Percentiles rank a stretch among this genome's conserved stretches.
Conservation (phyloP, 2,113 vertebrate species). For the Halichoeres trimaculatus region DNA sequence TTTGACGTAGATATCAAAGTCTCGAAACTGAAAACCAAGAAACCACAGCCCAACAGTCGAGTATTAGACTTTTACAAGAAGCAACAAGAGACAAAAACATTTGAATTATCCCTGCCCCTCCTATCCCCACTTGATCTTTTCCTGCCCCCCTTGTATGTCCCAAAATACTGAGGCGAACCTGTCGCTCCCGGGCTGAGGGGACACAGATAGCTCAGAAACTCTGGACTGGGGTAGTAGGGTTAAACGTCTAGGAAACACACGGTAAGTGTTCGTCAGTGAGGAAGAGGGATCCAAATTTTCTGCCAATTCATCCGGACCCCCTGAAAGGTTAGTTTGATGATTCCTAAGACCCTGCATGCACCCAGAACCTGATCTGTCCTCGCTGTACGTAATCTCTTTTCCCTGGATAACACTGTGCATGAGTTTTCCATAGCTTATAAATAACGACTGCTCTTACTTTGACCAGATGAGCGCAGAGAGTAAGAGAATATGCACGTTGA, state of each 20-base stretch:
- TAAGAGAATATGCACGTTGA: conserved; percentile 30
- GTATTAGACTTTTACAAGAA: neutral
- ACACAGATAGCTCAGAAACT: conserved; percentile 38
- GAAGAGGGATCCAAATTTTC: neutral
- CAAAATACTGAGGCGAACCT: conserved; percentile 68
- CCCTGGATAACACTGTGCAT: conserved; percentile 45
- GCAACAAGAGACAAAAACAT: conserved; percentile 21
- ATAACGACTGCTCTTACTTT: conserved; percentile 63
- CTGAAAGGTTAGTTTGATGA: conserved; percentile 57
- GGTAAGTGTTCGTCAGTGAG: neutral
- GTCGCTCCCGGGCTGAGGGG: conserved; percentile 44
- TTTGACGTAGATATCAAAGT: neutral
- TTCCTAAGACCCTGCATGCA: neutral
- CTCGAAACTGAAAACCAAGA: neutral
- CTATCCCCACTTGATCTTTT: conserved; percentile 31
- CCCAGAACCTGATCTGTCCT: conserved; percentile 44
- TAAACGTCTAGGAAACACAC: conserved; percentile 13
- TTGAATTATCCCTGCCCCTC: conserved; percentile 50
- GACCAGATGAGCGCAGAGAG: conserved; percentile 48
- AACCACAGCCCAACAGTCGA: neutral
- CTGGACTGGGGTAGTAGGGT: conserved; percentile 17
- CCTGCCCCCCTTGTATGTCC: conserved; percentile 53
- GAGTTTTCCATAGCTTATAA: conserved; percentile 59
- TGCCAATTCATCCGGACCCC: conserved; percentile 39
- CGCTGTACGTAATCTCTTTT: conserved; percentile 39